These are phyloP conservation scores for Apostichopus californicus DNA, from an alignment of 35 echinoderm and acorn worm species.

Conservation along the genomic window DNA sequence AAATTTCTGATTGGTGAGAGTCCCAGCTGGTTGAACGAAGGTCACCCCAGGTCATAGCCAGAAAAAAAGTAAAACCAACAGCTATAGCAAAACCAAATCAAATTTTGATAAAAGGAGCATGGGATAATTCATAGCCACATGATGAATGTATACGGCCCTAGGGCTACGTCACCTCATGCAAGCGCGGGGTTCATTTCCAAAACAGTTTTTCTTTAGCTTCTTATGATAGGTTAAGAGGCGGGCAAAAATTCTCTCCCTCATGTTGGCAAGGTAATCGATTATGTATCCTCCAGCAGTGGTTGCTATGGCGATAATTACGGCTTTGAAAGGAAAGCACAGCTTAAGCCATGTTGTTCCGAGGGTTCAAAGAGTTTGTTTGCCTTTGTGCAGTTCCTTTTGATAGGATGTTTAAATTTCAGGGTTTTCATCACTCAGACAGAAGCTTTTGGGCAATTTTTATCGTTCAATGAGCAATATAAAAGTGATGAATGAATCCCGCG, in stretches of 20 bases:
- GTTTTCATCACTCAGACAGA: conserved; percentile 38
- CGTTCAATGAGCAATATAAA: conserved; percentile 2
- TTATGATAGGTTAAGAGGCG: conserved; percentile 51
- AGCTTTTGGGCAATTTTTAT: conserved; percentile 34
- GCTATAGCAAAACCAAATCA: conserved; percentile 30
- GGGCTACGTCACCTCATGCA: conserved; percentile 51
- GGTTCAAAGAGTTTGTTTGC: conserved; percentile 52
- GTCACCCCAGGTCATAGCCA: conserved; percentile 41
- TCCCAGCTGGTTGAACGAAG: conserved; percentile 50
- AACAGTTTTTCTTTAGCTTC: conserved; percentile 53
- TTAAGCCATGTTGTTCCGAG: conserved; percentile 43
- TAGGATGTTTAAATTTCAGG: conserved; percentile 36
- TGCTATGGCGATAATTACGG: conserved; percentile 48
- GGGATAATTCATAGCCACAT: conserved; percentile 51
- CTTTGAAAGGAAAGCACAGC: conserved; percentile 34
- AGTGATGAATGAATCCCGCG: conserved; percentile 28
- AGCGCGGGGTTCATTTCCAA: conserved; percentile 45
- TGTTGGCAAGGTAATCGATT: conserved; percentile 55
- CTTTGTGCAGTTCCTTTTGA: conserved; percentile 40
- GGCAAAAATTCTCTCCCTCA: conserved; percentile 41
- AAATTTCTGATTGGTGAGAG: not conserved
- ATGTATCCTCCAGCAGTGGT: conserved; percentile 48
- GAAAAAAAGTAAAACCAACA: conserved; percentile 35
- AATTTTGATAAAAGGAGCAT: conserved; percentile 54
- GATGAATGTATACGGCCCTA: conserved; percentile 51